These are phyloP conservation scores for Drosophila pachea DNA, from an alignment of 1,140 invertebrate species.

Conservation along the genomic window DNA sequence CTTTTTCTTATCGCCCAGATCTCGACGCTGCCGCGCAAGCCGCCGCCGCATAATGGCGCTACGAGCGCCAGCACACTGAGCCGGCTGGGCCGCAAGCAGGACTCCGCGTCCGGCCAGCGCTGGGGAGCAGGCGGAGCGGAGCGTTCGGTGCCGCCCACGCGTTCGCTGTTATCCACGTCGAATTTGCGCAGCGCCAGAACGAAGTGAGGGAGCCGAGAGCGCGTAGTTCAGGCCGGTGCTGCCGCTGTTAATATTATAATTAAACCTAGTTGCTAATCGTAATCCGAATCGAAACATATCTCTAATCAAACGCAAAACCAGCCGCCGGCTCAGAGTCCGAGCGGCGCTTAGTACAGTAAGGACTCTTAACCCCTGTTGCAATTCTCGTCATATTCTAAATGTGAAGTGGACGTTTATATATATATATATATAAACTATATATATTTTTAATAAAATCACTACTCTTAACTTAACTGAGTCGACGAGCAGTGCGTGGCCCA, in stretches of 20 bases:
- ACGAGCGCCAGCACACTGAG: constrained; percentile 67
- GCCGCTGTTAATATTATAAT: constrained; percentile 47
- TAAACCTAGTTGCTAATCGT: constrained; percentile 58
- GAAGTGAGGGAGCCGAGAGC: constrained; percentile 39
- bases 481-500: background rate
- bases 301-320: constrained; percentile 56
- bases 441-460: constrained; percentile 70
- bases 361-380: constrained; percentile 70
- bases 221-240: constrained; percentile 1
- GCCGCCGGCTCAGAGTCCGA: constrained; percentile 7
- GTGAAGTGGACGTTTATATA: constrained; percentile 61
- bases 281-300: constrained; percentile 61
- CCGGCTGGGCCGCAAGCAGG: constrained; percentile 54
- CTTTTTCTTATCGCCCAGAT: constrained; percentile 32
- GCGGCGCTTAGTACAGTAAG: constrained; percentile 43
- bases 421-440: background rate
- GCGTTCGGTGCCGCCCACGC: constrained; percentile 52
- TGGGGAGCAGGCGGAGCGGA: constrained; percentile 65
- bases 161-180: constrained; percentile 68
- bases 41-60: constrained; percentile 59
- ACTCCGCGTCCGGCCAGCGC: constrained; percentile 33
- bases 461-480: constrained; percentile 54
- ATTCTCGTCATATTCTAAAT: constrained; percentile 77
- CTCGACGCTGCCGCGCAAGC: constrained; percentile 70
- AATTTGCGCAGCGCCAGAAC: constrained; percentile 71